Conservation (phyloP, 2,888 invertebrate species). For the Stomorhina lunata region DNA sequence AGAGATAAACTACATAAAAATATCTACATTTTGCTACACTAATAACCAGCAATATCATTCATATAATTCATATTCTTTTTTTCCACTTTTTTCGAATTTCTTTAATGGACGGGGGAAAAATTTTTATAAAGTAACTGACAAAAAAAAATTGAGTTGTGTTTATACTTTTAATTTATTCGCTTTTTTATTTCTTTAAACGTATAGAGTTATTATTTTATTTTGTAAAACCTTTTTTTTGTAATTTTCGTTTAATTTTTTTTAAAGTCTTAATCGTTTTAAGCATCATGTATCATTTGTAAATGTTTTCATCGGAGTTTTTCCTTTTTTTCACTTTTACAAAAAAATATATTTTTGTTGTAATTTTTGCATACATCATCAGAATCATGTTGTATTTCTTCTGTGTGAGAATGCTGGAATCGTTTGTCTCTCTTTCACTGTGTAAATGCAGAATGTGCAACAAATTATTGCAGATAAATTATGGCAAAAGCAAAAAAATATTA, state of each 20-base stretch:
- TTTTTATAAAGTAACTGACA: background rate
- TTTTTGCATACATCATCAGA: constrained; percentile 64
- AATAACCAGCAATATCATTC: constrained; percentile 51
- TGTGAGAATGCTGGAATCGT: constrained; percentile 7
- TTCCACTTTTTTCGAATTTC: background rate
- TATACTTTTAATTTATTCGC: constrained; percentile 67
- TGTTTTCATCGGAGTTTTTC: constrained; percentile 30
- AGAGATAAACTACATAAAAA: constrained; percentile 13
- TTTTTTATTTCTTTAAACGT: background rate
- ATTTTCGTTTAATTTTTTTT: constrained; percentile 37
- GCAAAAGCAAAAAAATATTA: constrained; percentile 68
- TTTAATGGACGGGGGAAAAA: no score
- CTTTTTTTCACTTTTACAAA: background rate
- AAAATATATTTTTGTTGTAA: constrained; percentile 41
- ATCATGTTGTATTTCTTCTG: constrained; percentile 27
- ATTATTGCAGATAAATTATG: constrained; percentile 74
- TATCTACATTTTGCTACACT: constrained; percentile 39
- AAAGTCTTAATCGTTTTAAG: constrained; percentile 76
- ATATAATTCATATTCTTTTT: background rate
- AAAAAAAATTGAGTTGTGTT: constrained; percentile 66
- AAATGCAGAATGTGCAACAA: constrained; percentile 65
- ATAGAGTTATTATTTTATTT: background rate
- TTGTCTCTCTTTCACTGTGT: constrained; percentile 12
- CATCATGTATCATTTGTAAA: constrained; percentile 66
- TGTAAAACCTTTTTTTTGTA: no score